Evolutionary conservation across 2,113 vertebrate genomes (phyloP), one percentile per base, ranked within the genome.

Genomic region (Neopipo cinnamomea): DNA sequence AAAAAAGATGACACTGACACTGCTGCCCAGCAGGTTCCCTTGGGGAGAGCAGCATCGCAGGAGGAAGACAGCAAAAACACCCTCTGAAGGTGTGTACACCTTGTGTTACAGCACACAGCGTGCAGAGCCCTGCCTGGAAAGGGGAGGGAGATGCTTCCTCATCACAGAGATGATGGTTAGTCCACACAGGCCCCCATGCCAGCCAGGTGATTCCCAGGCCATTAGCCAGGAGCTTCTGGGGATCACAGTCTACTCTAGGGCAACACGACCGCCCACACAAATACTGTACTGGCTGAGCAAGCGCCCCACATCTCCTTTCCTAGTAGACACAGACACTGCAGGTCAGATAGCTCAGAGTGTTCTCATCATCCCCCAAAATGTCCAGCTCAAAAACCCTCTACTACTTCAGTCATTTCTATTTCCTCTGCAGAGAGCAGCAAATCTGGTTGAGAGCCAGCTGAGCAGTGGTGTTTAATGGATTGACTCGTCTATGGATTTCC

Each of bases 381-480:
- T 44, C 30, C 44, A 76, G 42, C 67, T 77, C 35, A 49, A 68
- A 44, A 8, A 0, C 39, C 42, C 39, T 11, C 30, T 39, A 56
- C 87, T 79, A 76, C 78, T 94, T 89, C 6, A 30, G 87, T 59
- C 11, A 56, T 41, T 95, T 78, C 81, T 53, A 70, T 80, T 92
- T 92, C 58, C 71, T 80, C 83, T 79, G 80, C 65, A 80, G 73
- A 91, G 46, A 83, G 92, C 50, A 94, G 89, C 56, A 63, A 24
- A 75, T 39, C 53, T 92, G 89, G 75, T 42, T 35, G 75, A 75
- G 68, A 93, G 28, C 91, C 89, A 85, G 90, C 93, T 49, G 89
- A 97, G 85, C 46, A 35, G 58, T 58, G 88, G 93, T 75, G 79
- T 87, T 97, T 96, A 97, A 95, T 94, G 96, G 92, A 91, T 95